A percentile compares a stretch with the other conserved stretches of the same genome.
phyloP scores from a whole-genome alignment of 2,113 vertebrate genomes.

The Bucco capensis region DNA sequence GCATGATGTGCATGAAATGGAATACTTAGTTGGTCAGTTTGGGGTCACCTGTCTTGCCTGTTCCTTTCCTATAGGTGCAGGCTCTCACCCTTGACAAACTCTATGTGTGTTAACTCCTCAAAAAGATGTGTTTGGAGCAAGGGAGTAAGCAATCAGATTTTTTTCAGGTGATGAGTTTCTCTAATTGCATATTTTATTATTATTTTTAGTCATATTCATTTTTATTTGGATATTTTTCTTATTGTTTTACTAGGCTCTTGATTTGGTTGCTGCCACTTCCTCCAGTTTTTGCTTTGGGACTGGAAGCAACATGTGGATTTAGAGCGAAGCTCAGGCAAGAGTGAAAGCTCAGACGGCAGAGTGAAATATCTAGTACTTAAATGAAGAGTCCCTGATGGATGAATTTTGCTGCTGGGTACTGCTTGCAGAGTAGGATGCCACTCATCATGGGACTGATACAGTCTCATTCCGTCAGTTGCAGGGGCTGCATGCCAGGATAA shows the following conservation, averaged over 20 bases:
- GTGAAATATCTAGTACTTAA: neutral
- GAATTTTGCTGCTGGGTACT: neutral
- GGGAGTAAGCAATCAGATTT: neutral
- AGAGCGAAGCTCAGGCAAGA: neutral
- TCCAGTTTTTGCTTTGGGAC: neutral
- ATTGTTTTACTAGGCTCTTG: neutral
- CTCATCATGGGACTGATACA: too few relatives aligned
- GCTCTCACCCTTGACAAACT: constrained; percentile 24
- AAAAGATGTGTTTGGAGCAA: constrained; percentile 40
- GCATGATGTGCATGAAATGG: too few relatives aligned
- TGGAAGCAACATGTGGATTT: neutral
- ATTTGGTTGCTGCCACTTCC: neutral
- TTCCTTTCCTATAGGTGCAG: too few relatives aligned
- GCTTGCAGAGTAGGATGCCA: neutral
- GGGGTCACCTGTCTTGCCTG: too few relatives aligned
- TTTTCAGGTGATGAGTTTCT: neutral
- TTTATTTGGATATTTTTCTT: too few relatives aligned
- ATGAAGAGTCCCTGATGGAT: neutral
- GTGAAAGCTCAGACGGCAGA: neutral
- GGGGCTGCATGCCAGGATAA: neutral
- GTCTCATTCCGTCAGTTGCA: neutral
- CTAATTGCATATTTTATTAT: neutral
- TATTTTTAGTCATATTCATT: neutral
- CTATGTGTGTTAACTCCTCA: constrained; percentile 19
- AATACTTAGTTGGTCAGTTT: too few relatives aligned